These are phyloP conservation scores for Atherix ibis DNA, from an alignment of 2,888 invertebrate species.

Conservation along the genomic window DNA sequence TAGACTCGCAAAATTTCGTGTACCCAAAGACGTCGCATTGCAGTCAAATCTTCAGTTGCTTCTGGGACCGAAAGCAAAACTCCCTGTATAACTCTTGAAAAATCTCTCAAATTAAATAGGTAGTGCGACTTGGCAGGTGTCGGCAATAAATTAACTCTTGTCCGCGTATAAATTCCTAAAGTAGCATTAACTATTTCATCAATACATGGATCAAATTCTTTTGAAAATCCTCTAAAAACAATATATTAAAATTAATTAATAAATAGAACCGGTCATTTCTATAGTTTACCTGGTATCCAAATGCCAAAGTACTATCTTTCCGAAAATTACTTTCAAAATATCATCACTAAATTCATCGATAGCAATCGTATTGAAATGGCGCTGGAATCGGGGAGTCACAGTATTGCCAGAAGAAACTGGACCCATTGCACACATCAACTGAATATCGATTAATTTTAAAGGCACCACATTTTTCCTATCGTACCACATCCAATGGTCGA, in stretches of 20 bases:
- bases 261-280: too few relatives aligned
- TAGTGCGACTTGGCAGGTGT: slow-evolving; percentile 91
- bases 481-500: slow-evolving; percentile 83
- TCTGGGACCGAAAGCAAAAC: slow-evolving; percentile 84
- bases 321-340: slow-evolving; percentile 70
- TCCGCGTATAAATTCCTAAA: slow-evolving; percentile 70
- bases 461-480: slow-evolving; percentile 67
- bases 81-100: slow-evolving; percentile 84
- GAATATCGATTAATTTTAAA: slow-evolving; percentile 69
- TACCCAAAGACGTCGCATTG: slow-evolving; percentile 86
- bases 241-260: background rate
- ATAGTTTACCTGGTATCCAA: slow-evolving; percentile 65
- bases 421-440: slow-evolving; percentile 77
- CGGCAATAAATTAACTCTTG: slow-evolving; percentile 66
- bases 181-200: slow-evolving; percentile 79
- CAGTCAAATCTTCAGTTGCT: slow-evolving; percentile 67
- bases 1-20: slow-evolving; percentile 88
- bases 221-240: slow-evolving; percentile 67
- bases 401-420: slow-evolving; percentile 67
- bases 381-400: slow-evolving; percentile 67
- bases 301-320: slow-evolving; percentile 87
- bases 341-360: slow-evolving; percentile 82
- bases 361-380: slow-evolving; percentile 71
- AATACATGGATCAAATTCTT: slow-evolving; percentile 85
- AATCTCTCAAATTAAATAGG: slow-evolving; percentile 86